Evolutionary conservation across 2,113 vertebrate genomes (phyloP).

Genomic region (Bagarius yarrelli): DNA sequence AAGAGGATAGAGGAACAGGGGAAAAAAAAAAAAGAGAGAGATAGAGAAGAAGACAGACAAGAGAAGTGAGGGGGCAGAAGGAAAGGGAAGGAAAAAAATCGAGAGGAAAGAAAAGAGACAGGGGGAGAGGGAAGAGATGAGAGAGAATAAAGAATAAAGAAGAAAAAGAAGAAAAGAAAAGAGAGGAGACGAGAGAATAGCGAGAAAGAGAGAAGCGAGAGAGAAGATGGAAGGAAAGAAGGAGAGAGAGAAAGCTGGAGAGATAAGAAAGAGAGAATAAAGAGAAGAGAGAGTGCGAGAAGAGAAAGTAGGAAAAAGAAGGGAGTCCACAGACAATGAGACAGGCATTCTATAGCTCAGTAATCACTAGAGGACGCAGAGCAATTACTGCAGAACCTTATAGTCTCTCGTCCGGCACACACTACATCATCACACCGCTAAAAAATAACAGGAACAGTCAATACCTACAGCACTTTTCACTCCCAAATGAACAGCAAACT

Average conservation of each 20-base stretch:
- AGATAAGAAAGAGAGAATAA: neutral
- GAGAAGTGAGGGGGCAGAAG: too few species aligned
- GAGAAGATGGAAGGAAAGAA: neutral
- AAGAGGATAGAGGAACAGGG: too few species aligned
- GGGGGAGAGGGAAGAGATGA: neutral
- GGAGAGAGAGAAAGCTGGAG: neutral
- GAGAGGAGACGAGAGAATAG: neutral
- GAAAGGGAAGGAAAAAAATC: too few species aligned
- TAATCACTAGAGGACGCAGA: slow-evolving; percentile 4
- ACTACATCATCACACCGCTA: slow-evolving; percentile 53
- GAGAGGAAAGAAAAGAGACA: slow-evolving; percentile 6
- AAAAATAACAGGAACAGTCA: slow-evolving; percentile 29
- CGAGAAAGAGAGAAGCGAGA: too few species aligned
- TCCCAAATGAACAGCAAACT: neutral
- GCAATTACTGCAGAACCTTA: slow-evolving; percentile 21
- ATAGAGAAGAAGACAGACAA: too few species aligned
- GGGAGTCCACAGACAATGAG: neutral
- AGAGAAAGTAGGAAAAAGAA: too few species aligned
- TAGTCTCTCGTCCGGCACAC: slow-evolving; percentile 14
- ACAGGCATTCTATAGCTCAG: slow-evolving; percentile 22
- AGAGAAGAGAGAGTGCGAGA: too few species aligned
- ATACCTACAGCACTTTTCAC: slow-evolving; percentile 12
- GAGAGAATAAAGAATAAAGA: slow-evolving; percentile 17
- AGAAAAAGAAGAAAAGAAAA: slow-evolving; percentile 26
- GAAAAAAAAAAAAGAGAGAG: too few species aligned